These are phyloP conservation scores for Drosophila neotestacea DNA, from an alignment of 2,888 invertebrate genomes.

Conservation along the genomic window DNA sequence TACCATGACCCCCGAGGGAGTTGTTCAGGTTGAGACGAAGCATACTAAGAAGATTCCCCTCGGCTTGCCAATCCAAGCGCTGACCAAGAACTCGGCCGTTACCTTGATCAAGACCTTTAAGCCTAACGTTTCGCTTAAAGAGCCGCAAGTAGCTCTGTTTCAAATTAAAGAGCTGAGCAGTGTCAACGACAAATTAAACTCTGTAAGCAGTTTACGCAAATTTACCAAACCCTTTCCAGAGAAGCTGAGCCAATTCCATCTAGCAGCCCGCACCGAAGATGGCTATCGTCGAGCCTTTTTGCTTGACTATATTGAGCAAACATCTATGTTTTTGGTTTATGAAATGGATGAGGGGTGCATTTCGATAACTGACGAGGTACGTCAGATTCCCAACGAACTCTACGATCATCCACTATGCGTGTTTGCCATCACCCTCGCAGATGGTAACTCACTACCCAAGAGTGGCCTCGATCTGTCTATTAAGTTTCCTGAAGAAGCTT, in stretches of 20 bases:
- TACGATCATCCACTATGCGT: conserved; percentile 28
- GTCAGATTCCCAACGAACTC: conserved; percentile 47
- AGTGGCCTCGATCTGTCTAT: conserved; percentile 26
- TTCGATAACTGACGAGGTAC: conserved; percentile 44
- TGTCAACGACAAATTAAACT: conserved; percentile 44
- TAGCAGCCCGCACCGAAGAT: conserved; percentile 46
- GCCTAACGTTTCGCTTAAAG: not conserved
- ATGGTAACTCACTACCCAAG: not conserved
- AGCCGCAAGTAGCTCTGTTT: conserved; percentile 40
- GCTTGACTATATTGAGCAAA: conserved; percentile 41
- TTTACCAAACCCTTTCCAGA: conserved; percentile 15
- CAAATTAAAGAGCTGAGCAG: conserved; percentile 34
- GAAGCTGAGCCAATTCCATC: conserved; percentile 1
- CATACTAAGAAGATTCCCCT: conserved; percentile 34
- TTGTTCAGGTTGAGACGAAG: conserved; percentile 43
- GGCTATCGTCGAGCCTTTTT: conserved; percentile 60
- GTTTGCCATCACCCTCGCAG: conserved; percentile 34
- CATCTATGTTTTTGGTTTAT: conserved; percentile 49
- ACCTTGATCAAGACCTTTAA: conserved; percentile 29
- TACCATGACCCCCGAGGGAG: conserved; percentile 37
- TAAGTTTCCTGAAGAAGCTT: conserved; percentile 19
- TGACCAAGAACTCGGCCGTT: conserved; percentile 36
- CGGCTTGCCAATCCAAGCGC: conserved; percentile 43
- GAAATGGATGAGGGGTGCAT: conserved; percentile 64
- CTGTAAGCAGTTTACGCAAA: not conserved